Percentiles rank a stretch among this genome's conserved stretches.
Conservation (phyloP, 2,797 vertebrate genomes). For the Pangasius krempfi region DNA sequence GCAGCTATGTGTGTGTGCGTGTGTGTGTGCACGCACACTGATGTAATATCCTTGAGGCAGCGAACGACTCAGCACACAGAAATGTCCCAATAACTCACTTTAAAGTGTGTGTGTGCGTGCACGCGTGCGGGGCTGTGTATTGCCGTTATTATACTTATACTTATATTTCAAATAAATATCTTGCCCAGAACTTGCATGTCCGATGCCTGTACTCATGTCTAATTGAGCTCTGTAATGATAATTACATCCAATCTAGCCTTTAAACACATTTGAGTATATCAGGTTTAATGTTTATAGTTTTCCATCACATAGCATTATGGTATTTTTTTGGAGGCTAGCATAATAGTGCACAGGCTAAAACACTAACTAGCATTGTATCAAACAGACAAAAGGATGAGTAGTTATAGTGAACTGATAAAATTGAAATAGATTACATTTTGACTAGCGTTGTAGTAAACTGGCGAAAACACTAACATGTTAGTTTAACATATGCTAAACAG, state of each 20-base stretch:
- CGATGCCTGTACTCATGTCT: neutral
- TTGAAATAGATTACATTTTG: neutral
- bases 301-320: neutral
- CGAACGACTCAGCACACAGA: neutral
- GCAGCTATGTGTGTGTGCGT: neutral
- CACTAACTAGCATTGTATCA: neutral
- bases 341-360: neutral
- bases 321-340: too few relatives aligned
- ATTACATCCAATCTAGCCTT: too few relatives aligned
- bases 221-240: neutral
- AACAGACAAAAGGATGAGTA: neutral
- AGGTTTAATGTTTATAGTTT: neutral
- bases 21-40: neutral
- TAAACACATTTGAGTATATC: neutral
- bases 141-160: neutral
- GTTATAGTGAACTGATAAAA: neutral
- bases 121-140: neutral
- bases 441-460: neutral
- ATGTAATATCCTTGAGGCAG: slow-evolving; percentile 34
- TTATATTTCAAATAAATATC: neutral
- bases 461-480: neutral
- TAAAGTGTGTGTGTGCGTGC: slow-evolving; percentile 10
- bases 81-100: slow-evolving; percentile 2
- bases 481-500: neutral
- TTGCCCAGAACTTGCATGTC: neutral